phyloP scores from a whole-genome alignment of 2,888 invertebrate genomes.

The Patella depressa region DNA sequence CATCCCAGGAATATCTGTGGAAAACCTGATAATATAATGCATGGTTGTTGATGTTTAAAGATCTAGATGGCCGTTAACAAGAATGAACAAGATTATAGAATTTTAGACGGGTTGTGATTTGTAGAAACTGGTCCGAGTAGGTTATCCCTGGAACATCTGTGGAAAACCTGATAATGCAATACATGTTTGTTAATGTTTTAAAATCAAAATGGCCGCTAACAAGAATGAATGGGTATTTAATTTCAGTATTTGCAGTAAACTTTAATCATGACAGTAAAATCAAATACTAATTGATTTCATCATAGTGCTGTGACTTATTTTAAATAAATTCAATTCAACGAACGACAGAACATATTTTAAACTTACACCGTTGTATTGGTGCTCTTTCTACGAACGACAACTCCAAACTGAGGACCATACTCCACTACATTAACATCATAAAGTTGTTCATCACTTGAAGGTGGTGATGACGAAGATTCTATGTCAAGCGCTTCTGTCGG shows the following conservation, averaged over 20 bases:
- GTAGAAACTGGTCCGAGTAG: slow-evolving; percentile 58
- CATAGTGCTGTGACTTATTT: too few species aligned
- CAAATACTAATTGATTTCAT: too few species aligned
- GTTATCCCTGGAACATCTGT: slow-evolving; percentile 48
- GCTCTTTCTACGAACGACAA: slow-evolving; percentile 42
- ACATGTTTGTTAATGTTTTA: not conserved
- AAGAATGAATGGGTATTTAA: too few species aligned
- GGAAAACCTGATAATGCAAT: slow-evolving; percentile 45
- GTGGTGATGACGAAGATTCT: not conserved
- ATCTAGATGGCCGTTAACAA: slow-evolving; percentile 47
- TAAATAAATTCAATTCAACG: not conserved
- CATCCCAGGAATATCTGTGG: slow-evolving; percentile 50
- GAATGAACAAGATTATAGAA: slow-evolving; percentile 57
- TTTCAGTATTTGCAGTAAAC: too few species aligned
- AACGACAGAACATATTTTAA: not conserved
- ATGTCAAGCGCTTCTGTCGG: slow-evolving; percentile 30
- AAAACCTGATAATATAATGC: slow-evolving; percentile 40
- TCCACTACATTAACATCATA: slow-evolving; percentile 46
- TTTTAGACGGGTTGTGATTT: slow-evolving; percentile 54
- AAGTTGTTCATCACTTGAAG: slow-evolving; percentile 13
- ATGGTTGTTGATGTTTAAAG: not conserved
- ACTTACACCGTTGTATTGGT: slow-evolving; percentile 41
- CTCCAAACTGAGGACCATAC: slow-evolving; percentile 46
- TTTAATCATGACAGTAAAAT: too few species aligned
- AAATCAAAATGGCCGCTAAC: too few species aligned